These are phyloP conservation scores for Bombus soroeensis DNA, from an alignment of 1,140 invertebrate species.

Conservation along the genomic window DNA sequence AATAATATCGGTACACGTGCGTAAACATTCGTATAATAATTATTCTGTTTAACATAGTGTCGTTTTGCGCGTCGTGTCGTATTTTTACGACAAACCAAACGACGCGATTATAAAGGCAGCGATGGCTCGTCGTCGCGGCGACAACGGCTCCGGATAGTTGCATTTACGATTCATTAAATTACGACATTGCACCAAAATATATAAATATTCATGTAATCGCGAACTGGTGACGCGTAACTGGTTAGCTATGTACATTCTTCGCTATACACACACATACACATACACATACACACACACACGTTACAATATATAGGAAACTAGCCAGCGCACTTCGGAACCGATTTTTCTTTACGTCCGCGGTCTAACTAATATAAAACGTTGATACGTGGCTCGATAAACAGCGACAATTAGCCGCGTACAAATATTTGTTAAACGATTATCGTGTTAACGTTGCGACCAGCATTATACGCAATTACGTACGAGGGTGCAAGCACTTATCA, in stretches of 20 bases:
- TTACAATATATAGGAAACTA: too few relatives aligned
- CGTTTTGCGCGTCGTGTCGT: constrained; percentile 16
- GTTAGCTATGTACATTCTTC: too few relatives aligned
- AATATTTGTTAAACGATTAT: constrained; percentile 35
- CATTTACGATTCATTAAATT: constrained; percentile 45
- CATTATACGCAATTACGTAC: constrained; percentile 13
- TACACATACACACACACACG: too few relatives aligned
- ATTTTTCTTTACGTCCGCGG: background rate
- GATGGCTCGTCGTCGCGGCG: constrained; percentile 26
- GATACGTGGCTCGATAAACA: constrained; percentile 14
- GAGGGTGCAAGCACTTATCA: constrained; percentile 28
- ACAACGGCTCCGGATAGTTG: constrained; percentile 32
- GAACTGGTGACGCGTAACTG: background rate
- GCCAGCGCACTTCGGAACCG: background rate
- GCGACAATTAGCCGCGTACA: background rate
- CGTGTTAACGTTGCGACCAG: constrained; percentile 12
- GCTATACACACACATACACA: too few relatives aligned
- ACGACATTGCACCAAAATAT: constrained; percentile 22
- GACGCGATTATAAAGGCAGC: constrained; percentile 30
- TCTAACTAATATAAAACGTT: background rate
- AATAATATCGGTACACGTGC: constrained; percentile 51
- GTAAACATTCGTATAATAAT: constrained; percentile 52
- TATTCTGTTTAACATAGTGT: constrained; percentile 42
- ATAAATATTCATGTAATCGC: constrained; percentile 37
- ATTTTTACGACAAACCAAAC: constrained; percentile 37